Base-by-base conservation (phyloP, 2,888 invertebrate genomes). In the Lycia hirtaria region DNA sequence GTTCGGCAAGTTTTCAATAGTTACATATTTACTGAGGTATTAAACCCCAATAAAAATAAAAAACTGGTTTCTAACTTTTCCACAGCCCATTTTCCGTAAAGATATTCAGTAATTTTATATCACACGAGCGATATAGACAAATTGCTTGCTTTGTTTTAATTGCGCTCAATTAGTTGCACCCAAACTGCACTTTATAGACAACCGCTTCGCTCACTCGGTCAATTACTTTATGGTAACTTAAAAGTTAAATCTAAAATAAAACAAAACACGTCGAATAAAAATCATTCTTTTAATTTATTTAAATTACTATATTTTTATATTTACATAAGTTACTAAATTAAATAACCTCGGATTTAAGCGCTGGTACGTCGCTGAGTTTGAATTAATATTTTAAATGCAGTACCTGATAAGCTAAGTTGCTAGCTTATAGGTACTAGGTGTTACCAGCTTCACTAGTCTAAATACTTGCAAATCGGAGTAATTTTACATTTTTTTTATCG, bases 281-380 rank as follows among this genome's bases (percentile, higher is more conserved):
- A 81, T 76, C 83, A 82, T 83, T 66, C 77, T 78, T 87, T 84
- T 86, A 85, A 83, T 87, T 87, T 85, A 85, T 84, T 81, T 83
- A 76, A 81, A 63, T 60, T 81, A 83, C 76, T 78, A 74, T 79
- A 75, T 82, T 80, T 76, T 76, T 75, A 81, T 88, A 89, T 89
- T 88, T 89, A 88, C 88, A 88, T 79, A 82, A 81, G 74, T 82
- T 74, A 80, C 77, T 83, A 80, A 76, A 75, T 76, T 75, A 79
- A 77, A 69, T 57, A 67, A 73, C 67, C 62, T 65, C 67, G 59
- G 62, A 68, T 65, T 64, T 65, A 40, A 60, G 63, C 58, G 61
- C 73, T 68, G 73, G 68, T 62, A 72, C 63, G 14, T 41, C 17
- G 41, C 41, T 7, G 15, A 40, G 26, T 9, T 26, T 20, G 1